These are phyloP conservation scores for Actias luna DNA, from an alignment of 2,888 invertebrate genomes.

Conservation along the genomic window DNA sequence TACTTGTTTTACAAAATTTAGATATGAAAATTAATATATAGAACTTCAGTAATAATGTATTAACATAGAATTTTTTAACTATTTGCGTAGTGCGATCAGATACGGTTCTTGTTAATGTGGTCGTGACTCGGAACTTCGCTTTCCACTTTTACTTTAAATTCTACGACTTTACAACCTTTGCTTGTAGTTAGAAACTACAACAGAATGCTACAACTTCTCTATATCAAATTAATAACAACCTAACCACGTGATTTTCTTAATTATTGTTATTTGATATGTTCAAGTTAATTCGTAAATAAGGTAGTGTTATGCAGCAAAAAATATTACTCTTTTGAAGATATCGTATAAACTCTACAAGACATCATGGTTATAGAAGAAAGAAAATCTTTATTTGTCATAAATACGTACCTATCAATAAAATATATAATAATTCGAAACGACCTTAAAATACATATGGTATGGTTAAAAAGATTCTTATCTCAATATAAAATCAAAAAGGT, in stretches of 20 bases:
- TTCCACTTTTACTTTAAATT: slow-evolving; percentile 22
- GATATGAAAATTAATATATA: no score
- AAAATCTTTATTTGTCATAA: no score
- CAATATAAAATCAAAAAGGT: neutral
- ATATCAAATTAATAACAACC: neutral
- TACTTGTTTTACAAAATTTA: no score
- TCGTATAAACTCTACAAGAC: no score
- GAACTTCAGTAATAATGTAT: no score
- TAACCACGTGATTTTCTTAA: neutral
- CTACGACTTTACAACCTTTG: slow-evolving; percentile 21
- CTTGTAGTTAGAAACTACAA: neutral
- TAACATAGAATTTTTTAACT: neutral
- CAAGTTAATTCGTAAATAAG: neutral
- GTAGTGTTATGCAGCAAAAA: neutral
- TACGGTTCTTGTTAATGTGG: slow-evolving; percentile 12
- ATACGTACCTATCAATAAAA: no score
- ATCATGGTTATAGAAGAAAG: no score
- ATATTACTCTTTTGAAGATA: neutral
- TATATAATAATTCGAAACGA: no score
- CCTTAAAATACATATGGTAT: no score
- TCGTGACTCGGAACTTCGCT: slow-evolving; percentile 19
- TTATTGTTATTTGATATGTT: neutral
- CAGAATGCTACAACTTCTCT: neutral
- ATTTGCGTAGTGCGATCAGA: neutral
- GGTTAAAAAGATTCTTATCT: no score